phyloP scores from a whole-genome alignment of 2,113 vertebrate genomes.

The Vombatus ursinus region DNA sequence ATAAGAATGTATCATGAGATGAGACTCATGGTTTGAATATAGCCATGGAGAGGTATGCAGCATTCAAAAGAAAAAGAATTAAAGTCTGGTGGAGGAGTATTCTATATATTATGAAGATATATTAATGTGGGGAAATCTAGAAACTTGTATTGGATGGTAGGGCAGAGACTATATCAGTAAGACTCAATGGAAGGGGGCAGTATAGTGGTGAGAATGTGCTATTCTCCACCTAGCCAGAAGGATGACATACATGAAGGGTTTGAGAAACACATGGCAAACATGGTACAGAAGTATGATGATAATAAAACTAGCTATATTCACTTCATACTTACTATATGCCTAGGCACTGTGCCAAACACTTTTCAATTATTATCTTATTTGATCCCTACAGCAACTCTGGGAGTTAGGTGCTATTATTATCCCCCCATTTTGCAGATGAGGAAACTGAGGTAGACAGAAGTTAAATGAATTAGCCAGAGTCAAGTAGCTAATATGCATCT shows the following conservation, averaged over 20 bases:
- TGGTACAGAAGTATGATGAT: background rate
- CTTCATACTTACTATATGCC: background rate
- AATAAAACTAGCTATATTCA: background rate
- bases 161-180: background rate
- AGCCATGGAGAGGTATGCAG: background rate
- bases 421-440: background rate
- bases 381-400: background rate
- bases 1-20: background rate
- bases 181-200: background rate
- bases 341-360: background rate
- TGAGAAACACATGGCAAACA: background rate
- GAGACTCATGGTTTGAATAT: background rate
- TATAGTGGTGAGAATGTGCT: background rate
- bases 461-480: background rate
- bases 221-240: background rate
- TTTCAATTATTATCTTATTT: background rate
- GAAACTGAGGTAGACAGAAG: background rate
- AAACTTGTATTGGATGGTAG: background rate
- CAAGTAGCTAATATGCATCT: background rate
- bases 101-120: background rate
- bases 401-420: background rate
- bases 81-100: background rate
- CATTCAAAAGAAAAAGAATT: background rate
- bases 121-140: background rate
- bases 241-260: background rate